Evolutionary conservation across 2,113 vertebrate genomes (phyloP), one percentile per base, ranked within the genome.

Genomic region (Chaetorhynchus papuensis): DNA sequence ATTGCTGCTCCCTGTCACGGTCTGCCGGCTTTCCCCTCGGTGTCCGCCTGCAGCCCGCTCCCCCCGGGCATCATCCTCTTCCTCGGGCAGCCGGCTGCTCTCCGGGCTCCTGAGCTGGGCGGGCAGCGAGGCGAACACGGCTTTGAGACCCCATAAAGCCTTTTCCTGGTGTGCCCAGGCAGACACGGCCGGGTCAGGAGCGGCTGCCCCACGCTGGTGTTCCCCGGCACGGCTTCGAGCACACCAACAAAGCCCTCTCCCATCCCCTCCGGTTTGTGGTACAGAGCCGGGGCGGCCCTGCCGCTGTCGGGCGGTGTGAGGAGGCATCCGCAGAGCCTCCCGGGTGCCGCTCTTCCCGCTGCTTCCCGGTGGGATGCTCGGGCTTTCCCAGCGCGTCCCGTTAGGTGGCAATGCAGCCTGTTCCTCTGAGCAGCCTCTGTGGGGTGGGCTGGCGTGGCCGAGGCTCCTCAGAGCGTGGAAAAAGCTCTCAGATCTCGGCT

Each of bases 381-480:
- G 49, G 31, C 57, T 83, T 69, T 94, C 54, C 92, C 75, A 17
- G 83, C 45, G 5, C 19, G 3, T 72, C 94, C 90, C 83, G 9
- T 91, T 90, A 94, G 87, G 37, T 89, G 95, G 92, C 94, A 94
- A 87, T 87, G 82, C 78, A 64, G 92, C 77, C 69, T 59, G 42
- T 42, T 80, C 66, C 64, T 90, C 50, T 1, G 39, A 66, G 70
- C 23, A 1, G 41, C 30, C 57, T 14, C 41, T 5, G 15, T 12
- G 35, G 9, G 15, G 19, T 5, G 7, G 18, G 27, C 68, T 65
- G 42, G 6, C 22, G 22, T 11, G 28, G 23, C 13, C 27, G 2
- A 3, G 20, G 57, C 35, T 87, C 45, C 23, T 11, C 14, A 13
- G n/a, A 4, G 4, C 0, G 5, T 13, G 7, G 13, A 8, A 35